These are phyloP conservation scores for Contarinia nasturtii DNA, from an alignment of 1,140 invertebrate species.

Conservation along the genomic window DNA sequence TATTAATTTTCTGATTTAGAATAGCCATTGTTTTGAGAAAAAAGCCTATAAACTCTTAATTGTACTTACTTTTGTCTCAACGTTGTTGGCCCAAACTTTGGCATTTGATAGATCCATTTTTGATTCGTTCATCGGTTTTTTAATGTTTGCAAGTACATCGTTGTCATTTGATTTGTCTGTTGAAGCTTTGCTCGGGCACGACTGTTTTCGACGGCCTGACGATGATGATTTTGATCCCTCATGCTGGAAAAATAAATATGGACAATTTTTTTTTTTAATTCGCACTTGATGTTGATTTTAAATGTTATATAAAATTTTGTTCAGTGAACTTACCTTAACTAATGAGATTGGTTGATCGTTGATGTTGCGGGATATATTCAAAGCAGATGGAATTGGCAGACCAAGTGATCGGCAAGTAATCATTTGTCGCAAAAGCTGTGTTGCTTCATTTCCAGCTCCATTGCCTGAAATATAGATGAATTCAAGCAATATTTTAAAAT, in stretches of 20 bases:
- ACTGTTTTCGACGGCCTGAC: conserved; percentile 21
- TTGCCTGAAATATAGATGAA: not conserved
- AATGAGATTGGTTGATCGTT: conserved; percentile 18
- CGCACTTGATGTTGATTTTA: too few relatives aligned
- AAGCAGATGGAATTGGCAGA: conserved; percentile 33
- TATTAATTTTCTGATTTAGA: too few relatives aligned
- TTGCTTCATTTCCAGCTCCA: conserved; percentile 39
- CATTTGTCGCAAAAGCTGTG: conserved; percentile 45
- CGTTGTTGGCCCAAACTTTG: not conserved
- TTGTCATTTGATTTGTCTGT: not conserved
- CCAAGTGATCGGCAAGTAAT: conserved; percentile 53
- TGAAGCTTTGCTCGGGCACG: conserved; percentile 17
- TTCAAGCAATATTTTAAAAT: too few relatives aligned
- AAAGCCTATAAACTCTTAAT: not conserved
- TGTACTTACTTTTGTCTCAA: not conserved
- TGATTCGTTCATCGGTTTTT: not conserved
- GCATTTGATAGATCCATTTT: not conserved
- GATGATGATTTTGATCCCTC: conserved; percentile 2
- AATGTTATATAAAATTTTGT: too few relatives aligned
- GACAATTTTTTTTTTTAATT: too few relatives aligned
- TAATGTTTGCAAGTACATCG: not conserved
- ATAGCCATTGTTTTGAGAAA: too few relatives aligned
- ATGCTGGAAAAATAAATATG: too few relatives aligned
- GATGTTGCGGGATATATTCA: conserved; percentile 5
- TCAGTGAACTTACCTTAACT: conserved; percentile 14